Conservation (phyloP, 1,140 invertebrate genomes). For the Hydropsyche tenuis region DNA sequence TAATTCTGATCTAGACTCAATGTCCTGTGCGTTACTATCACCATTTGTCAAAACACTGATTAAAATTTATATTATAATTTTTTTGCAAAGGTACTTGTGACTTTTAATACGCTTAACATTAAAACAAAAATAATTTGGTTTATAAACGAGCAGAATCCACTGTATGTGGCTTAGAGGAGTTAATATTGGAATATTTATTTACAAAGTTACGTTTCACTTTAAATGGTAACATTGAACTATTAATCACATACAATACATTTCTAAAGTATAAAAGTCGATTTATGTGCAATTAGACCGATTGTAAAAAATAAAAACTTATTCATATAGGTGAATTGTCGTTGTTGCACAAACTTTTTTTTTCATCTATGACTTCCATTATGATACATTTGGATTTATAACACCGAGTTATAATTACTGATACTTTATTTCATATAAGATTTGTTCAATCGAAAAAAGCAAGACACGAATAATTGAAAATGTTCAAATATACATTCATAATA, state of each 20-base stretch:
- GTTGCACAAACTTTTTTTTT: conserved; percentile 24
- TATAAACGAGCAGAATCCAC: conserved; percentile 17
- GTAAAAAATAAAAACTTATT: conserved; percentile 34
- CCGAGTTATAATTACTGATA: no score
- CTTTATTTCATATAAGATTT: no score
- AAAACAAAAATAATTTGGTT: conserved; percentile 24
- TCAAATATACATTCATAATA: neutral
- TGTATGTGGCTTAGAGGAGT: conserved; percentile 20
- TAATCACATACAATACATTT: conserved; percentile 38
- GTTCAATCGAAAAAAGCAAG: no score
- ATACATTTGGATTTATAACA: no score
- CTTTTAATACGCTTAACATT: conserved; percentile 30
- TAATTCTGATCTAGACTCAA: conserved; percentile 21
- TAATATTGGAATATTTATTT: conserved; percentile 29
- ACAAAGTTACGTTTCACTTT: conserved; percentile 25
- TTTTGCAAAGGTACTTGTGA: conserved; percentile 43
- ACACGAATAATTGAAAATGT: no score
- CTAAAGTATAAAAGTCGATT: conserved; percentile 40
- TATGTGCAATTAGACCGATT: conserved; percentile 42
- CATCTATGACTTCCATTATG: neutral
- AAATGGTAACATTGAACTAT: conserved; percentile 40
- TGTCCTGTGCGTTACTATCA: conserved; percentile 31
- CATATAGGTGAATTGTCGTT: conserved; percentile 35
- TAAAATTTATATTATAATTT: conserved; percentile 33
- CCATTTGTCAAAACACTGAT: conserved; percentile 17